These are phyloP conservation scores for Cecidostiba fungosa DNA, from an alignment of 2,888 invertebrate genomes.

Conservation along the genomic window DNA sequence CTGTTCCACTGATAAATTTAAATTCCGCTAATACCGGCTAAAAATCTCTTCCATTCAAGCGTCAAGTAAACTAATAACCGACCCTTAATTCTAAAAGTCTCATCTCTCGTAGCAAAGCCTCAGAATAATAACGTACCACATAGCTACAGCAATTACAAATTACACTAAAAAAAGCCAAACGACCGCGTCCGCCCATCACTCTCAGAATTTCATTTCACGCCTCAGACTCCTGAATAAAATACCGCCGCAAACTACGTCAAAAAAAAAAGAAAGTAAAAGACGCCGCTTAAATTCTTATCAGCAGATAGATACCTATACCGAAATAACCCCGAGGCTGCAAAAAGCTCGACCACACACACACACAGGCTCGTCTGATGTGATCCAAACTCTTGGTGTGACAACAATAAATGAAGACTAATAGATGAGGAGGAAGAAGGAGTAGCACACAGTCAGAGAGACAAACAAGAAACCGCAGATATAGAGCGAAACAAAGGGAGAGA, in stretches of 20 bases:
- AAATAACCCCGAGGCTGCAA: not conserved
- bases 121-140: not conserved
- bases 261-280: no score
- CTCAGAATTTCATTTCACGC: not conserved
- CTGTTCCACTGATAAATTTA: no score
- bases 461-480: constrained; percentile 24
- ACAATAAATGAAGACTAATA: constrained; percentile 50
- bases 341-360: not conserved
- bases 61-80: not conserved
- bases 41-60: no score
- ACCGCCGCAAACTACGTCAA: not conserved
- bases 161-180: not conserved
- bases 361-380: not conserved
- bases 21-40: no score
- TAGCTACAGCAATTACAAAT: not conserved
- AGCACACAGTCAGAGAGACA: not conserved
- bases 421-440: not conserved
- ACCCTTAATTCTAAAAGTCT: not conserved
- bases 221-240: not conserved
- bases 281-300: not conserved
- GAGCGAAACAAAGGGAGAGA: constrained; percentile 37
- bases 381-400: not conserved
- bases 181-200: not conserved
- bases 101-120: not conserved
- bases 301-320: no score